Evolutionary conservation across 2,888 invertebrate species (phyloP).

Genomic region (Drosophila meridiana): DNA sequence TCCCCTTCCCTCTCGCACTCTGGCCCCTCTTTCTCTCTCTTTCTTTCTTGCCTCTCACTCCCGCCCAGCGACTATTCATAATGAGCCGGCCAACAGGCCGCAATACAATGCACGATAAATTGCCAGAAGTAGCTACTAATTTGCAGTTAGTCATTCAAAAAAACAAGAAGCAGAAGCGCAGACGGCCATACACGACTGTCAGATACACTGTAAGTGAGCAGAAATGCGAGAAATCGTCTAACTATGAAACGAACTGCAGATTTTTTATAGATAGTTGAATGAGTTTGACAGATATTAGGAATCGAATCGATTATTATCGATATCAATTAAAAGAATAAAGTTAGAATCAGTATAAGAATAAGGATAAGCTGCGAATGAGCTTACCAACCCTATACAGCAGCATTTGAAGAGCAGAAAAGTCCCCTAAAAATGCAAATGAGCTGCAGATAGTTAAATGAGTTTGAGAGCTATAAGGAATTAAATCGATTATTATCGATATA

Average conservation of each 20-base stretch:
- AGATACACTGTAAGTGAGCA: conserved; percentile 1
- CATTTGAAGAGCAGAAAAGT: no score
- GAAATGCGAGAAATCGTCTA: no score
- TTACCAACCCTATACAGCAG: no score
- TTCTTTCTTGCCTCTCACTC: not conserved
- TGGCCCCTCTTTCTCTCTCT: not conserved
- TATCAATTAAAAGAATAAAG: no score
- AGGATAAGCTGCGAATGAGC: no score
- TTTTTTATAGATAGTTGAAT: no score
- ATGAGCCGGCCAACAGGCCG: conserved; percentile 56
- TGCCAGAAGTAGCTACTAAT: conserved; percentile 77
- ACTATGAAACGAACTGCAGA: no score
- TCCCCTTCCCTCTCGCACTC: not conserved
- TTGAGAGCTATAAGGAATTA: not conserved
- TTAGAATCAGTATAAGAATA: no score
- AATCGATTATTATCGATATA: not conserved
- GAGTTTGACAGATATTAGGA: no score
- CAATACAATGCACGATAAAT: conserved; percentile 68
- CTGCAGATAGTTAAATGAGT: not conserved
- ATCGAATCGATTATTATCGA: no score
- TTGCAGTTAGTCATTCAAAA: conserved; percentile 70
- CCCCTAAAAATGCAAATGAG: no score
- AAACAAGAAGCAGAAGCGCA: conserved; percentile 10
- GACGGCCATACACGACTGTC: not conserved
- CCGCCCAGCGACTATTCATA: conserved; percentile 48